Evolutionary conservation across 2,797 vertebrate genomes (phyloP).

Genomic region (Hoplostethus mediterraneus): DNA sequence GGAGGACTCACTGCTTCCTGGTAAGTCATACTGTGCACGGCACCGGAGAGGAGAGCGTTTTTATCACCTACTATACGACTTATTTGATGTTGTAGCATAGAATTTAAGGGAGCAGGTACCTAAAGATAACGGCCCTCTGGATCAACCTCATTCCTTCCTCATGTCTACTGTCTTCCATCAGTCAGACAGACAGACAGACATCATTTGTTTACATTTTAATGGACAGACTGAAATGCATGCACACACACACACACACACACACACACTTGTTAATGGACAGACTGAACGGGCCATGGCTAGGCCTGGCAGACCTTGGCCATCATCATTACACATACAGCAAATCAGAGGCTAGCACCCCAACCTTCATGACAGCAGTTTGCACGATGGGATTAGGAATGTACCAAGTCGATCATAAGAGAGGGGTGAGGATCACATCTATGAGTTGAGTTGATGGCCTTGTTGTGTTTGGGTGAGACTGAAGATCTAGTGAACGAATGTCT

Average conservation of each 20-base stretch:
- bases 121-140: slow-evolving; percentile 8
- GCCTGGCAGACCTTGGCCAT: slow-evolving; percentile 13
- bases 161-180: slow-evolving; percentile 24
- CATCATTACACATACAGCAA: slow-evolving; percentile 19
- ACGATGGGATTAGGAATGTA: slow-evolving; percentile 42
- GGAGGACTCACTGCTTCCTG: slow-evolving; percentile 41
- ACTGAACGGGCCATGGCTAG: slow-evolving; percentile 23
- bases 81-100: slow-evolving; percentile 7
- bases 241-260: neutral
- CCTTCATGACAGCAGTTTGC: slow-evolving; percentile 28
- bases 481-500: too few species aligned
- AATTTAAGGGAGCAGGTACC: neutral
- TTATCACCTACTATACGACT: neutral
- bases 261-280: neutral
- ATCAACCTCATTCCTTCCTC: slow-evolving; percentile 18
- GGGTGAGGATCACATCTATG: slow-evolving; percentile 48
- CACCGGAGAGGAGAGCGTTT: slow-evolving; percentile 16
- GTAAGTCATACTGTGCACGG: slow-evolving; percentile 43
- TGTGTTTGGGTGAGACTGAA: neutral
- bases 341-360: slow-evolving; percentile 41
- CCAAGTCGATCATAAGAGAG: slow-evolving; percentile 44
- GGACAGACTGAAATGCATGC: slow-evolving; percentile 23
- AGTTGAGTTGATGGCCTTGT: neutral
- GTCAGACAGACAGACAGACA: slow-evolving; percentile 14
- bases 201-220: slow-evolving; percentile 6